Percentiles rank a stretch among this genome's conserved stretches.
Evolutionary conservation across 1,140 invertebrate genomes (phyloP).

Genomic region (Camponotus floridanus): DNA sequence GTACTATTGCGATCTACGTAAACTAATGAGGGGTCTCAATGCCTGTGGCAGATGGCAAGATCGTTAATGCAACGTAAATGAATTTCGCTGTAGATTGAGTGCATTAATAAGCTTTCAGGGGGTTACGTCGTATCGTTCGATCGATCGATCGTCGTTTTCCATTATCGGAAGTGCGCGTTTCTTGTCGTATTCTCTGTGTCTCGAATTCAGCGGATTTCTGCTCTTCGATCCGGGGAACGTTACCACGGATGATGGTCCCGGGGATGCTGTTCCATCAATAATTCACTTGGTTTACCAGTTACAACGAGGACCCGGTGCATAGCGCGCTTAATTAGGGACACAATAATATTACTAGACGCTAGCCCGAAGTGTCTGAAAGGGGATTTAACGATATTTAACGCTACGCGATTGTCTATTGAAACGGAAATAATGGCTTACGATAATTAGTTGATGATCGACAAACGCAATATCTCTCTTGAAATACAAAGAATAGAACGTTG

Average conservation of each 20-base stretch:
- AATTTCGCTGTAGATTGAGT: constrained; percentile 51
- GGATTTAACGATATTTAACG: constrained; percentile 20
- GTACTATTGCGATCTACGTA: constrained; percentile 1
- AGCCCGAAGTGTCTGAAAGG: constrained; percentile 22
- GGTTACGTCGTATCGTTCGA: neutral
- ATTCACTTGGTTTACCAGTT: constrained; percentile 68
- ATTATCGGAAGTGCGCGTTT: constrained; percentile 6
- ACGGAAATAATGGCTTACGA: neutral
- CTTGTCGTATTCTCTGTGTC: neutral
- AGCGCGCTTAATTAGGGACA: constrained; percentile 45
- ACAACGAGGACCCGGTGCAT: constrained; percentile 24
- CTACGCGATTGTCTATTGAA: neutral
- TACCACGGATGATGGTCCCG: constrained; percentile 10
- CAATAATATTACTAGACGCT: constrained; percentile 64
- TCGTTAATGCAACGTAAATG: constrained; percentile 48
- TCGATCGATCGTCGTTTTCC: constrained; percentile 42
- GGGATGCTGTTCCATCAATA: constrained; percentile 53
- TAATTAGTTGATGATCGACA: neutral
- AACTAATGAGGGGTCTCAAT: constrained; percentile 39
- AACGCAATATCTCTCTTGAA: neutral
- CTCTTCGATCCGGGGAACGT: constrained; percentile 27
- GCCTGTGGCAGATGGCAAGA: constrained; percentile 11
- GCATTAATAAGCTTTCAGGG: constrained; percentile 51
- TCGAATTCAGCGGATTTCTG: constrained; percentile 6
- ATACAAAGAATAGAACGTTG: neutral